Conservation (phyloP, 2,888 invertebrate genomes). For the Acleris literana region DNA sequence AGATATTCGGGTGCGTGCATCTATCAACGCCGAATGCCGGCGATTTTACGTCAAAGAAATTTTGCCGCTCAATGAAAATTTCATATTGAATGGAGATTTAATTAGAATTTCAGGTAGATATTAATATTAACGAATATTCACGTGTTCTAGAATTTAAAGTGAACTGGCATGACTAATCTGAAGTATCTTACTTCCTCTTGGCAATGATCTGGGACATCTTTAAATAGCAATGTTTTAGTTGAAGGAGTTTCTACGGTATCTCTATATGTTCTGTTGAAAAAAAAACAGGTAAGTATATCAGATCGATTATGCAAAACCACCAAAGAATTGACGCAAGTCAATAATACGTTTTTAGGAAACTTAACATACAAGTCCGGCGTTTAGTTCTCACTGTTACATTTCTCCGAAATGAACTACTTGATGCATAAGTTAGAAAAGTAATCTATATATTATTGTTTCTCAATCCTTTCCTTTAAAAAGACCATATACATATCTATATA, state of each 20-base stretch:
- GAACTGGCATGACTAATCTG: conserved; percentile 24
- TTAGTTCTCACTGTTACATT: too few relatives aligned
- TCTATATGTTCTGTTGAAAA: background rate
- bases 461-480: too few relatives aligned
- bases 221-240: conserved; percentile 15
- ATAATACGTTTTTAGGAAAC: too few relatives aligned
- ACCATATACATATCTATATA: too few relatives aligned
- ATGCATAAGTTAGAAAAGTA: too few relatives aligned
- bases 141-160: conserved; percentile 20
- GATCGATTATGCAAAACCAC: too few relatives aligned
- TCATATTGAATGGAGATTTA: conserved; percentile 32
- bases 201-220: conserved; percentile 25
- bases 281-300: too few relatives aligned
- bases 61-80: conserved; percentile 31
- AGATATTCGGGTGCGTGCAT: conserved; percentile 48
- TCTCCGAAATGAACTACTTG: too few relatives aligned
- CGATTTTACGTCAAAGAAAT: conserved; percentile 30
- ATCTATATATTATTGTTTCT: too few relatives aligned
- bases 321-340: conserved; percentile 4
- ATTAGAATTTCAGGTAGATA: conserved; percentile 22
- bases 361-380: too few relatives aligned
- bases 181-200: conserved; percentile 34
- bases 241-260: background rate
- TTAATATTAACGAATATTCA: conserved; percentile 29
- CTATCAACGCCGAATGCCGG: conserved; percentile 44